These are phyloP conservation scores for Ataeniobius toweri DNA, from an alignment of 2,797 vertebrate genomes.

Conservation along the genomic window DNA sequence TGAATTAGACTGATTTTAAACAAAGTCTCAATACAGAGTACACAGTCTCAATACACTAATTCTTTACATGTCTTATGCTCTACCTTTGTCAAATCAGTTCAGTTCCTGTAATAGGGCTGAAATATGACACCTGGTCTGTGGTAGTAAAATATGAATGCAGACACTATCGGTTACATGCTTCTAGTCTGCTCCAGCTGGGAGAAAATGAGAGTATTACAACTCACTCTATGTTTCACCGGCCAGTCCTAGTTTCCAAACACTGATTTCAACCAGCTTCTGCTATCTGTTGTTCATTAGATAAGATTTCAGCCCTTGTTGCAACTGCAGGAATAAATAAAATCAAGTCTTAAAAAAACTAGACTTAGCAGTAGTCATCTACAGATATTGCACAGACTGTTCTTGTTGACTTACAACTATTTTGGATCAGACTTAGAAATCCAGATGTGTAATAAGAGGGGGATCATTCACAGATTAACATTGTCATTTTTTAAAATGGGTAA, in stretches of 20 bases:
- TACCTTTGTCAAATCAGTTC: conserved; percentile 72
- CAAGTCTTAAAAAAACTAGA: conserved; percentile 23
- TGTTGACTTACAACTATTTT: conserved; percentile 2
- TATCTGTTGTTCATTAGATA: conserved; percentile 68
- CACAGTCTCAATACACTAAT: conserved; percentile 1
- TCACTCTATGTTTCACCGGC: conserved; percentile 70
- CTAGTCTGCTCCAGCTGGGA: conserved; percentile 65
- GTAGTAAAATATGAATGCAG: conserved; percentile 78
- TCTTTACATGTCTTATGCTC: conserved; percentile 13
- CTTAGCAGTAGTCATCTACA: conserved; percentile 34
- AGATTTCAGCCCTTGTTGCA: conserved; percentile 52
- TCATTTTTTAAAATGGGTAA: neutral
- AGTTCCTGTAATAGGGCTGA: conserved; percentile 65
- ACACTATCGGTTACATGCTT: conserved; percentile 76
- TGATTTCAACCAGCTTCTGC: conserved; percentile 73
- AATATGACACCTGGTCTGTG: conserved; percentile 69
- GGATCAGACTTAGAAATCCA: neutral
- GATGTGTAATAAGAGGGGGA: neutral
- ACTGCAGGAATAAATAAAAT: conserved; percentile 47
- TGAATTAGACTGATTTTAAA: neutral
- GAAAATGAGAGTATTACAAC: conserved; percentile 75
- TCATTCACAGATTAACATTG: neutral
- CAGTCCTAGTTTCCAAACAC: conserved; percentile 73
- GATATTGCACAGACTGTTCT: conserved; percentile 22
- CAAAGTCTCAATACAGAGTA: neutral